Evolutionary conservation across 2,888 invertebrate species (phyloP).

Genomic region (Allolobophora icterica): DNA sequence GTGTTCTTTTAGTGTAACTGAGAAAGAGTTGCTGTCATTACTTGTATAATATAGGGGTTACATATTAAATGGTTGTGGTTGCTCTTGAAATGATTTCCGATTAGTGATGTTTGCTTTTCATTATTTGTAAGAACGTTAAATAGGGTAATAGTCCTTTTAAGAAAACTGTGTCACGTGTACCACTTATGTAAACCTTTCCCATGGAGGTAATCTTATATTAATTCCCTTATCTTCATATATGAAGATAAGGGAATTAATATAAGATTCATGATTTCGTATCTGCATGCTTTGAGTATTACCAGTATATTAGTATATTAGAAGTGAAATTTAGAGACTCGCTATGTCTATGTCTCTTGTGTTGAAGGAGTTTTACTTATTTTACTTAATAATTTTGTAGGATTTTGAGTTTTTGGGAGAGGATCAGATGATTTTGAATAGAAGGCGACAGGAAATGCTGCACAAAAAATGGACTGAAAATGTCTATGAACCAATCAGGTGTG

Average conservation of each 20-base stretch:
- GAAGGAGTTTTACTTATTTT: neutral
- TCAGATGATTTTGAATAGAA: slow-evolving; percentile 43
- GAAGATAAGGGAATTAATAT: no score
- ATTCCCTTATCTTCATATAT: no score
- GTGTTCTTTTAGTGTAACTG: no score
- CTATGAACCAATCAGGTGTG: slow-evolving; percentile 59
- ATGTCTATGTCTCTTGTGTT: neutral
- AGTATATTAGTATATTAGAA: neutral
- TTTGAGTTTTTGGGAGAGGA: slow-evolving; percentile 1
- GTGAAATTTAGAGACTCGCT: neutral
- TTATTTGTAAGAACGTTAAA: neutral
- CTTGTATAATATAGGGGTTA: neutral
- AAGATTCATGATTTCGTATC: no score
- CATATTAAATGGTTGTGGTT: neutral
- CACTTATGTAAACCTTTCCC: neutral
- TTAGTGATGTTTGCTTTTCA: neutral
- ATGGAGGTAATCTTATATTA: neutral
- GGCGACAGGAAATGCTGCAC: slow-evolving; percentile 62
- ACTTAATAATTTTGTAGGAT: neutral
- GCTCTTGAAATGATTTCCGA: neutral
- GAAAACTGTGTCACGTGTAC: neutral
- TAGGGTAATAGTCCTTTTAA: neutral
- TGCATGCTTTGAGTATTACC: neutral
- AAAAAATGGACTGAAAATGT: slow-evolving; percentile 62
- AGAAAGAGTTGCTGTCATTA: neutral